These are phyloP conservation scores for Rhagologus leucostigma DNA, from an alignment of 2,113 vertebrate species.

Conservation along the genomic window DNA sequence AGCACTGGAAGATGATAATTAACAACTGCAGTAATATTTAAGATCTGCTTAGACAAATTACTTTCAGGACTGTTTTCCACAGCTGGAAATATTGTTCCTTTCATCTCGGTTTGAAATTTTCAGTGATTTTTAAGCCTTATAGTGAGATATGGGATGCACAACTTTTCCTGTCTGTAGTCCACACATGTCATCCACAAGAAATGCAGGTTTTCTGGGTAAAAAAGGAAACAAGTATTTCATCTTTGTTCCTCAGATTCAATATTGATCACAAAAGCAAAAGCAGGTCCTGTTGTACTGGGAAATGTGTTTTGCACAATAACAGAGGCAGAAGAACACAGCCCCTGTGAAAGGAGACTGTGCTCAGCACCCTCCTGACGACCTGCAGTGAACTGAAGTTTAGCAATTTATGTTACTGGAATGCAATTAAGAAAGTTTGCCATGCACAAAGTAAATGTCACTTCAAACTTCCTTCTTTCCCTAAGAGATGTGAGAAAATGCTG, in stretches of 20 bases:
- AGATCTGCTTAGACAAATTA: background rate
- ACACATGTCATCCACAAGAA: background rate
- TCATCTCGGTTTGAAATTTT: background rate
- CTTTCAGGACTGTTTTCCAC: background rate
- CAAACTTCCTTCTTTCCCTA: background rate
- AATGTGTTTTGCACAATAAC: background rate
- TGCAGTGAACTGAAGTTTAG: fast-evolving
- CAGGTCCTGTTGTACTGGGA: background rate
- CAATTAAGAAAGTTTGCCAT: background rate
- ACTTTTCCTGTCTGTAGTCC: background rate
- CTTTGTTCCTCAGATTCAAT: background rate
- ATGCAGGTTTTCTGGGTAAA: background rate
- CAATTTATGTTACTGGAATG: background rate
- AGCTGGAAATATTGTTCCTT: background rate
- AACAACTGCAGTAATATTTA: background rate
- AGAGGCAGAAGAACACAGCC: background rate
- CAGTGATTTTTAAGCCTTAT: background rate
- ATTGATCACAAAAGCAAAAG: background rate
- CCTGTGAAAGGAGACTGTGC: background rate
- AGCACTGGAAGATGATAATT: background rate
- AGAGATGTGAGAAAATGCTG: background rate
- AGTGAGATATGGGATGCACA: background rate
- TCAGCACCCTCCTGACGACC: background rate
- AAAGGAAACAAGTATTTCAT: background rate
- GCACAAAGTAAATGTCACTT: background rate